phyloP scores from a whole-genome alignment of 1,140 invertebrate species.

The Drosophila kurseongensis region DNA sequence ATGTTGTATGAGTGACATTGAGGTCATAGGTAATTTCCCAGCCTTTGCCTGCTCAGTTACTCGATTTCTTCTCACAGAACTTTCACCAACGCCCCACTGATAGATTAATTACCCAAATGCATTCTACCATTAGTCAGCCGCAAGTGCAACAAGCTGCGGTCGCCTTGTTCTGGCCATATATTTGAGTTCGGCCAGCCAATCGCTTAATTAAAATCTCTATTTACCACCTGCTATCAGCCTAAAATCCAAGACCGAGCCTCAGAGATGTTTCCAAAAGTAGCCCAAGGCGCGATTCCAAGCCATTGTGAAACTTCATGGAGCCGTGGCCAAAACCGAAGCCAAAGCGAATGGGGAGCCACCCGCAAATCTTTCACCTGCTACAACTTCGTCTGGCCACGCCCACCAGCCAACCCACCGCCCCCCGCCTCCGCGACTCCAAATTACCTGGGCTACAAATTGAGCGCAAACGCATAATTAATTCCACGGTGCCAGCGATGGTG shows the following conservation, averaged over 20 bases:
- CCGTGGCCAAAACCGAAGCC: constrained; percentile 23
- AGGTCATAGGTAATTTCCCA: background rate
- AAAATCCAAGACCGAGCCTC: no score
- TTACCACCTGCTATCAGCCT: constrained; percentile 44
- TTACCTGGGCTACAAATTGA: constrained; percentile 79
- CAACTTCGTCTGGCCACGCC: constrained; percentile 34
- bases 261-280: constrained; percentile 45
- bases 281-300: constrained; percentile 38
- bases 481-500: constrained; percentile 48
- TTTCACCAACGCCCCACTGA: constrained; percentile 31
- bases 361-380: constrained; percentile 73
- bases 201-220: constrained; percentile 80
- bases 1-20: background rate
- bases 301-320: constrained; percentile 62
- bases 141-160: constrained; percentile 46
- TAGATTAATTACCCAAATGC: constrained; percentile 23
- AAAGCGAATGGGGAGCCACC: constrained; percentile 47
- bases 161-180: constrained; percentile 47
- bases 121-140: constrained; percentile 28
- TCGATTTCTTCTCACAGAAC: constrained; percentile 13
- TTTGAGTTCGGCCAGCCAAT: constrained; percentile 55
- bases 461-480: constrained; percentile 82
- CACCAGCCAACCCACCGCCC: constrained; percentile 1
- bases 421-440: constrained; percentile 22
- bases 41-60: background rate